Conservation (phyloP, 2,113 vertebrate genomes). For the Atherinomorus stipes region DNA sequence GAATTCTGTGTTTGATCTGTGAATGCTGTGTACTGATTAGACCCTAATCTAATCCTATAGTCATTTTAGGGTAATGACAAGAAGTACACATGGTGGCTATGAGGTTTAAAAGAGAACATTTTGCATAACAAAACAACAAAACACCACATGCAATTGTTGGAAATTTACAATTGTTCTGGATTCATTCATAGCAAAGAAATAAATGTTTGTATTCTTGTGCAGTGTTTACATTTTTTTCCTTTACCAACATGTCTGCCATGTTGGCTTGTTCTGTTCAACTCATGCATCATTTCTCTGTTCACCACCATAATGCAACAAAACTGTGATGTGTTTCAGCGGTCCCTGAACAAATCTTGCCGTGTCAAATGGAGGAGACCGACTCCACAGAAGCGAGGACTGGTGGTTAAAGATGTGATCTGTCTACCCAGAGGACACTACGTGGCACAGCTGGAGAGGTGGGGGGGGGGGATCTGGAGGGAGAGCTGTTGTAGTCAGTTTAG, state of each 20-base stretch:
- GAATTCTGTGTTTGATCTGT: background rate
- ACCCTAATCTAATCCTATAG: too few relatives aligned
- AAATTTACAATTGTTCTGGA: background rate
- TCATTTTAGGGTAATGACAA: too few relatives aligned
- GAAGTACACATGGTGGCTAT: too few relatives aligned
- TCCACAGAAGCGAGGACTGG: constrained; percentile 43
- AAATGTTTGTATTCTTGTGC: background rate
- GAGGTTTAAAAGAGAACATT: too few relatives aligned
- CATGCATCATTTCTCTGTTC: background rate
- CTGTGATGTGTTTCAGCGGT: constrained; percentile 13
- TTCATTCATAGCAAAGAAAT: background rate
- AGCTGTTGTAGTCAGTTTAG: background rate
- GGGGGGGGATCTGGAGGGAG: background rate
- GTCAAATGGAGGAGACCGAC: constrained; percentile 64
- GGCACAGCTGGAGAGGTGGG: constrained; percentile 60
- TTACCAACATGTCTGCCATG: background rate
- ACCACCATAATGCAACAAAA: background rate
- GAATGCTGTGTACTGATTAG: too few relatives aligned
- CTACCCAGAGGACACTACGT: constrained; percentile 49
- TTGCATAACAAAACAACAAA: too few relatives aligned
- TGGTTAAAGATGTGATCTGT: constrained; percentile 77
- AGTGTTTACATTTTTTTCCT: background rate
- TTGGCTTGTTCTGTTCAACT: background rate
- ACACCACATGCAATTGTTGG: background rate
- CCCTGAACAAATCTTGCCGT: background rate